Conservation (phyloP, 2,113 vertebrate species). For the Oryzias javanicus region DNA sequence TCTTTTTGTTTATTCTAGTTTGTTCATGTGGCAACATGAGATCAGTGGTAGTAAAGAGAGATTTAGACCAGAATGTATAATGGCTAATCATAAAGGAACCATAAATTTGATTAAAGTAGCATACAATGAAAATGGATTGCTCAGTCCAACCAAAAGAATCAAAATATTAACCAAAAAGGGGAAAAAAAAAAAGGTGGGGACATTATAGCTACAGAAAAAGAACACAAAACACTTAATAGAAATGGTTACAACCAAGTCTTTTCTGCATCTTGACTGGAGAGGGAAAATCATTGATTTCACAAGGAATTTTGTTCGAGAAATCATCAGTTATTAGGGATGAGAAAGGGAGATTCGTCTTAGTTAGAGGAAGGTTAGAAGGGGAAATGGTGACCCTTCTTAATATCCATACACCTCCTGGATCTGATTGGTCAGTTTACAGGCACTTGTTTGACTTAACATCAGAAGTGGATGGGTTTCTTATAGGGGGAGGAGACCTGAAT, state of each 20-base stretch:
- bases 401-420: neutral
- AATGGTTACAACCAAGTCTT: neutral
- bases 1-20: neutral
- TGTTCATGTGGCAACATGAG: neutral
- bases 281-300: too few relatives aligned
- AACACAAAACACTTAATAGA: neutral
- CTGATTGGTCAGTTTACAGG: neutral
- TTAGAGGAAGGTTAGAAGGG: neutral
- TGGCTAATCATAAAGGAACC: neutral
- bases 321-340: neutral
- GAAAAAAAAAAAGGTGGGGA: neutral
- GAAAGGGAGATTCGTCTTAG: neutral
- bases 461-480: neutral
- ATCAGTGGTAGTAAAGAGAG: neutral
- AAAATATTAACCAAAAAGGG: neutral
- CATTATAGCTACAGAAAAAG: too few relatives aligned
- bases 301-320: neutral
- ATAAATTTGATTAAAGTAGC: neutral
- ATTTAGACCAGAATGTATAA: neutral
- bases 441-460: neutral
- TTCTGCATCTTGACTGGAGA: neutral
- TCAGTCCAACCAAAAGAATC: neutral
- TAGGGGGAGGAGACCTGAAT: neutral
- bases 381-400: neutral
- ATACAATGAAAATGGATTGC: slow-evolving; percentile 1